These are phyloP conservation scores for Dendrophyllia cribrosa DNA, from an alignment of 64 coral and sea anemone genomes.

Conservation along the genomic window DNA sequence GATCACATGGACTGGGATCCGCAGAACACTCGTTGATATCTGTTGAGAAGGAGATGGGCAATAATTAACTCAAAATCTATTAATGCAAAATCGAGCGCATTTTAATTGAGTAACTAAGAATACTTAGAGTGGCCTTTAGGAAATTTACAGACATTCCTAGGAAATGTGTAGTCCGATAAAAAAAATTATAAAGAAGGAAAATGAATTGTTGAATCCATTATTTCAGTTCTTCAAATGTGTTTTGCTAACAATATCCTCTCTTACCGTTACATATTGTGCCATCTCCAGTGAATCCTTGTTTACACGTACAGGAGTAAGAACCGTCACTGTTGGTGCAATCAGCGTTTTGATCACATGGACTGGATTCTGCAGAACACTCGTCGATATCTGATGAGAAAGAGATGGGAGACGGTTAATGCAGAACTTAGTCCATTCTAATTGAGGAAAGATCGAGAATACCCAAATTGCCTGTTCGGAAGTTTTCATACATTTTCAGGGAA, in stretches of 20 bases:
- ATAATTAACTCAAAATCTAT: not conserved
- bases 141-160: too few relatives aligned
- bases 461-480: too few relatives aligned
- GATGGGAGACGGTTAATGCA: too few relatives aligned
- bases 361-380: conserved; percentile 12
- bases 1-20: not conserved
- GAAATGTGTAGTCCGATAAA: too few relatives aligned
- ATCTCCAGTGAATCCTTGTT: conserved; percentile 68
- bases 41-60: not conserved
- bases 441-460: too few relatives aligned
- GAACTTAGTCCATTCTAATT: too few relatives aligned
- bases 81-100: not conserved
- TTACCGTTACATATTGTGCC: not conserved
- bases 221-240: too few relatives aligned
- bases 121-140: too few relatives aligned
- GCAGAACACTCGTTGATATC: conserved; percentile 73
- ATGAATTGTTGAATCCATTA: too few relatives aligned
- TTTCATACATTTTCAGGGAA: too few relatives aligned
- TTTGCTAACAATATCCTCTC: too few relatives aligned
- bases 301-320: conserved; percentile 67
- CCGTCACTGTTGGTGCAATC: conserved; percentile 72
- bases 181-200: too few relatives aligned
- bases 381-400: conserved; percentile 15
- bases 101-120: not conserved
- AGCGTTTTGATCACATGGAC: conserved; percentile 32